Percentiles rank a stretch among this genome's conserved stretches.
These are phyloP conservation scores for Cryptotermes secundus DNA, from an alignment of 1,140 invertebrate species.

Conservation along the genomic window DNA sequence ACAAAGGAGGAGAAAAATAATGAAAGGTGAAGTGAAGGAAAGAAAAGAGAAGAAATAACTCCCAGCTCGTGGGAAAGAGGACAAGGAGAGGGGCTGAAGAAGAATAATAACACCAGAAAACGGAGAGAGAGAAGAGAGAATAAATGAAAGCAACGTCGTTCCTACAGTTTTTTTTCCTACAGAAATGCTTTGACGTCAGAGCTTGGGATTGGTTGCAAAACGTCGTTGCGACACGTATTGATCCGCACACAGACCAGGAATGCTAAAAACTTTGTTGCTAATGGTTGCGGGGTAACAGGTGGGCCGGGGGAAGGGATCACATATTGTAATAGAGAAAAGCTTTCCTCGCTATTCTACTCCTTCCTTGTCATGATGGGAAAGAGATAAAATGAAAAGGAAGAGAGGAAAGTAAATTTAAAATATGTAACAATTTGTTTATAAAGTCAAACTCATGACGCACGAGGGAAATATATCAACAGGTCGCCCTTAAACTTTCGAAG, in stretches of 20 bases:
- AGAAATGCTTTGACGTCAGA: conserved; percentile 16
- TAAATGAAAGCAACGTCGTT: background rate
- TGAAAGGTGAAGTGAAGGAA: no score
- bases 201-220: conserved; percentile 11
- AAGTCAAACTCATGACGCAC: background rate
- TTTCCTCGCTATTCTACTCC: background rate
- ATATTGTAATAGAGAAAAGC: background rate
- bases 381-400: background rate
- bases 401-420: background rate
- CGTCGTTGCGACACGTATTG: background rate
- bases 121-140: background rate
- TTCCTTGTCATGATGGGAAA: background rate
- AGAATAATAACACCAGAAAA: background rate
- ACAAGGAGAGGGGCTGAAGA: no score
- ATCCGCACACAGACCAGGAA: background rate
- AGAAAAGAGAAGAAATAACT: no score
- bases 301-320: background rate
- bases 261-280: conserved; percentile 2
- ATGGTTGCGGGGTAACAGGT: background rate
- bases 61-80: background rate
- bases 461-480: background rate
- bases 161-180: background rate
- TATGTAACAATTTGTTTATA: no score
- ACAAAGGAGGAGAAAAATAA: no score
- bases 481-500: background rate